phyloP scores from a whole-genome alignment of 2,888 invertebrate species.

The Matsumyia berberina region DNA sequence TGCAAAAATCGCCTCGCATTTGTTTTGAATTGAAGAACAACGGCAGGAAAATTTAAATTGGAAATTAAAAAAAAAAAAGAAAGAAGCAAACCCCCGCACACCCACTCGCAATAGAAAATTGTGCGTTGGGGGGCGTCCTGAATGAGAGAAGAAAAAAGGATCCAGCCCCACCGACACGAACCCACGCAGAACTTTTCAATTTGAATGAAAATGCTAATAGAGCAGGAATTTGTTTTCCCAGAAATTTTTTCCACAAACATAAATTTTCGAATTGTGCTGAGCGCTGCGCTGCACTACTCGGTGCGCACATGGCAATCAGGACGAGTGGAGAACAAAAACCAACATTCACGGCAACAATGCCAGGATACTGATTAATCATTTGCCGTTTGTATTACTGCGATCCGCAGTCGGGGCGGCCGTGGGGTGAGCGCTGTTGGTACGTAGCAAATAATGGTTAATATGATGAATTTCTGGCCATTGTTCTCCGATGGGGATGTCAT shows the following conservation, averaged over 20 bases:
- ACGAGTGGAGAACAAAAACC: conserved; percentile 60
- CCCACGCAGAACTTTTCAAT: conserved; percentile 65
- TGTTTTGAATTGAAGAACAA: conserved; percentile 64
- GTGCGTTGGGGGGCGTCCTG: conserved; percentile 31
- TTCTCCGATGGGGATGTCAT: conserved; percentile 38
- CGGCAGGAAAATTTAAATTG: conserved; percentile 63
- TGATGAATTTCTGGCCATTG: conserved; percentile 68
- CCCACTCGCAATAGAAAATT: conserved; percentile 29
- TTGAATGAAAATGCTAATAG: conserved; percentile 70
- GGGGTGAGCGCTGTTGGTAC: conserved; percentile 16
- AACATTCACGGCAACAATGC: conserved; percentile 62
- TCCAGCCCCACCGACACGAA: conserved; percentile 17
- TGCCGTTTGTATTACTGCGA: conserved; percentile 59
- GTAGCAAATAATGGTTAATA: conserved; percentile 64
- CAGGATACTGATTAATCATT: conserved; percentile 70
- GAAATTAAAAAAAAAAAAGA: conserved; percentile 37
- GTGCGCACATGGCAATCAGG: conserved; percentile 32
- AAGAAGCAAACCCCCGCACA: not conserved
- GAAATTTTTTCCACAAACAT: conserved; percentile 69
- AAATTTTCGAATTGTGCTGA: conserved; percentile 61
- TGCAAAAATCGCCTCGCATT: conserved; percentile 63
- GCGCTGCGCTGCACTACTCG: conserved; percentile 24
- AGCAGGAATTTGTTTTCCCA: conserved; percentile 69
- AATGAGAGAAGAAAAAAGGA: conserved; percentile 15
- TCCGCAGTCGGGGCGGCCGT: conserved; percentile 16